phyloP scores from a whole-genome alignment of 2,113 vertebrate species.

The Polyodon spathula region DNA sequence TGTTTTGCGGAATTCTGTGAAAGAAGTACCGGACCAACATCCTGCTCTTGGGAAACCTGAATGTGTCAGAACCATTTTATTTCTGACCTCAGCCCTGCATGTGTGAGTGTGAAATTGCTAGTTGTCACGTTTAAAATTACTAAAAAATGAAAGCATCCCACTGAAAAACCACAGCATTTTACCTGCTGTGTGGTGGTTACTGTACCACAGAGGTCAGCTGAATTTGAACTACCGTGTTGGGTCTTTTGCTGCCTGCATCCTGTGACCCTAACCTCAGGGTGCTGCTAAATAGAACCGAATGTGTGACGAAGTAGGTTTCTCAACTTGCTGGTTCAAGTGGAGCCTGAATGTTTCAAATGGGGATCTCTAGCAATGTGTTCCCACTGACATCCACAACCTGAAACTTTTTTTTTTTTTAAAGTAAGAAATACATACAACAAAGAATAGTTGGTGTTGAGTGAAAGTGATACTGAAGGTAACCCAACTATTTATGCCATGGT shows the following conservation, averaged over 20 bases:
- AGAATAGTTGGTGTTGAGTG: too few relatives aligned
- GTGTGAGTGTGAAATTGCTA: not conserved
- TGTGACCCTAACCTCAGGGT: too few relatives aligned
- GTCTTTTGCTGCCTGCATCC: too few relatives aligned
- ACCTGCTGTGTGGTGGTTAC: slow-evolving; percentile 39
- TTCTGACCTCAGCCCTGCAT: not conserved
- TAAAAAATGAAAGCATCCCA: not conserved
- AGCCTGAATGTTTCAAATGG: too few relatives aligned
- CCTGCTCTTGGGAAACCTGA: not conserved
- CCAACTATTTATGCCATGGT: slow-evolving; percentile 13
- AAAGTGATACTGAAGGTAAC: slow-evolving; percentile 4
- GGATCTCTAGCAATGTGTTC: too few relatives aligned
- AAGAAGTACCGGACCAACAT: not conserved
- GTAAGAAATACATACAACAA: too few relatives aligned
- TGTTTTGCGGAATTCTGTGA: not conserved
- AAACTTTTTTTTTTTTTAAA: too few relatives aligned
- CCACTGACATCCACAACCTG: too few relatives aligned
- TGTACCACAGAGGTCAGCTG: slow-evolving; percentile 22
- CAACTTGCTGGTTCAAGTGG: too few relatives aligned
- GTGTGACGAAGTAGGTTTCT: too few relatives aligned
- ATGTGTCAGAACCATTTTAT: slow-evolving; percentile 10
- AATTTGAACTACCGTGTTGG: too few relatives aligned
- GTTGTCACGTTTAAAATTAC: not conserved
- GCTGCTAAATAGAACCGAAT: too few relatives aligned
- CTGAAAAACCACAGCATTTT: slow-evolving; percentile 16